A percentile compares a stretch with the other conserved stretches of the same genome.
These are phyloP conservation scores for Asteroscopus sphinx DNA, from an alignment of 2,888 invertebrate species.

Conservation along the genomic window DNA sequence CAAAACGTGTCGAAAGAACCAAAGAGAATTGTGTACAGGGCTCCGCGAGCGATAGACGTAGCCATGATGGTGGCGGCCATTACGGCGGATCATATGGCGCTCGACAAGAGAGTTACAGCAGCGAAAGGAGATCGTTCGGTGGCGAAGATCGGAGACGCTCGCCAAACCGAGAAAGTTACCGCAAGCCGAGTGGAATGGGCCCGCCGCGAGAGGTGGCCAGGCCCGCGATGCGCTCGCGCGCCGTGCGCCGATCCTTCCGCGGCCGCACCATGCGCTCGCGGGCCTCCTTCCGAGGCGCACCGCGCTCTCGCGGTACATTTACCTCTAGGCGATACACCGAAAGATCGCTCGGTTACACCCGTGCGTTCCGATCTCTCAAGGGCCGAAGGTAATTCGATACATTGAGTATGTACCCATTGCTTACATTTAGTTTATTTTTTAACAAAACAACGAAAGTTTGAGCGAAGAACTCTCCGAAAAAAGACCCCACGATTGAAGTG, in stretches of 20 bases:
- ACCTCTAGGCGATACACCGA: constrained; percentile 80
- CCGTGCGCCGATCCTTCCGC: constrained; percentile 88
- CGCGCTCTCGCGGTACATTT: constrained; percentile 87
- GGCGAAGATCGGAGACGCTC: constrained; percentile 90
- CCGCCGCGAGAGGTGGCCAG: constrained; percentile 83
- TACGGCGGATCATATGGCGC: constrained; percentile 88
- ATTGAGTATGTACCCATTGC: constrained; percentile 68
- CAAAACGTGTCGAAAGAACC: constrained; percentile 77
- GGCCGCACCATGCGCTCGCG: constrained; percentile 89
- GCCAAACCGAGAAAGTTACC: constrained; percentile 85
- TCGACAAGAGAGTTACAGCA: constrained; percentile 89
- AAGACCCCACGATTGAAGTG: constrained; percentile 29
- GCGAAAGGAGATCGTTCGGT: constrained; percentile 85
- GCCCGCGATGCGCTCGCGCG: constrained; percentile 84
- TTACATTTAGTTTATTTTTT: constrained; percentile 61
- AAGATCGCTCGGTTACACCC: constrained; percentile 81
- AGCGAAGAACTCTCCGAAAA: constrained; percentile 30
- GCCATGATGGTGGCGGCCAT: constrained; percentile 89
- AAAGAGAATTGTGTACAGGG: constrained; percentile 88
- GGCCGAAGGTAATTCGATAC: constrained; percentile 85
- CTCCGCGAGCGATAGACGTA: constrained; percentile 88
- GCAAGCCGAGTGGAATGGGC: constrained; percentile 86
- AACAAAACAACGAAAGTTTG: constrained; percentile 34
- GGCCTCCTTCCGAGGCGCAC: constrained; percentile 88
- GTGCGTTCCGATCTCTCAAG: constrained; percentile 84